Conservation (phyloP, 2,888 invertebrate genomes). For the Salpingus planirostris region DNA sequence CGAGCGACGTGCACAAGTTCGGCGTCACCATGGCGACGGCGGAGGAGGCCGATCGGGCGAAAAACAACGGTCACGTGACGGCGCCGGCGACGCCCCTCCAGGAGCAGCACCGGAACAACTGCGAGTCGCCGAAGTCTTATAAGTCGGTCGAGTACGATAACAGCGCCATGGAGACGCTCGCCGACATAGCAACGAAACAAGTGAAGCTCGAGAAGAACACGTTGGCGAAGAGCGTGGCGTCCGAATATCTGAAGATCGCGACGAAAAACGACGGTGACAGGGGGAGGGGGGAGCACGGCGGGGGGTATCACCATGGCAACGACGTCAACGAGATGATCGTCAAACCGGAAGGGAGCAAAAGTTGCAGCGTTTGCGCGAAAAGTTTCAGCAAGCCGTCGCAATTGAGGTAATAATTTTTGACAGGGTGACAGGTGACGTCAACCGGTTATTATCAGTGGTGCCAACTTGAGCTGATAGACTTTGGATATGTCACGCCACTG, state of each 20-base stretch:
- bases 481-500: too few species aligned
- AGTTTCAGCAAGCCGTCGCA: slow-evolving; percentile 88
- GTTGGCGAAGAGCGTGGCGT: slow-evolving; percentile 56
- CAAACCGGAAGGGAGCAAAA: slow-evolving; percentile 41
- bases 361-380: slow-evolving; percentile 70
- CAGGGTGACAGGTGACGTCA: too few species aligned
- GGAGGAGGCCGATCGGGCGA: too few species aligned
- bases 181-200: slow-evolving; percentile 41
- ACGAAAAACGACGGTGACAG: slow-evolving; percentile 30
- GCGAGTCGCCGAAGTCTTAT: slow-evolving; percentile 13
- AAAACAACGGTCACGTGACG: slow-evolving; percentile 10
- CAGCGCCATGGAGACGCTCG: slow-evolving; percentile 42
- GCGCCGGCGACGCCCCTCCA: slow-evolving; percentile 6
- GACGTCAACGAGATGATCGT: slow-evolving; percentile 39
- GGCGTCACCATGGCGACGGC: too few species aligned
- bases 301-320: slow-evolving; percentile 16
- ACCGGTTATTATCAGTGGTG: too few species aligned
- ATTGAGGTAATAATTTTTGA: slow-evolving; percentile 48
- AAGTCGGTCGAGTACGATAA: slow-evolving; percentile 33
- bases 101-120: too few species aligned
- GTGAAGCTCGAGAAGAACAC: slow-evolving; percentile 41
- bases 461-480: too few species aligned
- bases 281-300: slow-evolving; percentile 21
- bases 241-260: slow-evolving; percentile 56
- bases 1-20: background rate